Base-by-base conservation (phyloP, 2,888 invertebrate genomes). In the Temnothorax unifasciatus region DNA sequence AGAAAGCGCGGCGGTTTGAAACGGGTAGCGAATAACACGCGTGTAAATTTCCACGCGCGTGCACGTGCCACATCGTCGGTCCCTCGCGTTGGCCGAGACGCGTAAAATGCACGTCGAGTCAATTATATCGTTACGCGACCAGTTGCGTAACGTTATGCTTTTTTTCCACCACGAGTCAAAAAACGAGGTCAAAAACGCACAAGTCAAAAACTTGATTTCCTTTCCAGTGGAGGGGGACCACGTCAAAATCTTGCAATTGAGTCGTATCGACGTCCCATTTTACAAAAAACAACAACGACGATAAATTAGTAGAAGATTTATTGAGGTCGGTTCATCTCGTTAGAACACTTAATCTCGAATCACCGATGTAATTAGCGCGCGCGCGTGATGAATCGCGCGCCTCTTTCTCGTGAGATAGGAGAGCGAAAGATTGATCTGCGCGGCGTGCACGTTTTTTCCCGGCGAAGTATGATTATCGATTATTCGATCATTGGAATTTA, bases 401-500 rank as follows among this genome's bases (percentile, higher is more conserved):
- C 21, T 79, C 34, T 57, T 44, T 21, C 6, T 21, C 34, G 8
- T 3, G 71, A 71, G 57, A 81, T 71, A 50, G 59, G 63, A 29
- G 38, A 18, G 57, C 59, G 21, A 57, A 54, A 76, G 73, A 52
- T 75, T 47, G 85, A 87, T 76, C 84, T 68, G 79, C 64, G 77
- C 52, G 63, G 68, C 81, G 5, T 29, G 83, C 83, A 71, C 84
- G 81, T 86, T 84, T 34, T 74, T 34, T 18, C 25, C 59, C 57
- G n/a, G 76, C 82, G 73, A 71, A 57, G 25, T 66, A 47, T 71
- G 75, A 77, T 81, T 86, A 75, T 64, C 75, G 29, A 8, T 21
- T 66, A 85, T 76, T 87, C 89, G 52, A 87, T 82, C 74, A 61
- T 82, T 85, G 75, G 61, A 76, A 87, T 82, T 84, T 57, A 50